Percentiles rank a stretch among this genome's conserved stretches.
These are phyloP conservation scores for Pantelozetes paolii DNA, from an alignment of 2,888 invertebrate genomes.

Conservation along the genomic window DNA sequence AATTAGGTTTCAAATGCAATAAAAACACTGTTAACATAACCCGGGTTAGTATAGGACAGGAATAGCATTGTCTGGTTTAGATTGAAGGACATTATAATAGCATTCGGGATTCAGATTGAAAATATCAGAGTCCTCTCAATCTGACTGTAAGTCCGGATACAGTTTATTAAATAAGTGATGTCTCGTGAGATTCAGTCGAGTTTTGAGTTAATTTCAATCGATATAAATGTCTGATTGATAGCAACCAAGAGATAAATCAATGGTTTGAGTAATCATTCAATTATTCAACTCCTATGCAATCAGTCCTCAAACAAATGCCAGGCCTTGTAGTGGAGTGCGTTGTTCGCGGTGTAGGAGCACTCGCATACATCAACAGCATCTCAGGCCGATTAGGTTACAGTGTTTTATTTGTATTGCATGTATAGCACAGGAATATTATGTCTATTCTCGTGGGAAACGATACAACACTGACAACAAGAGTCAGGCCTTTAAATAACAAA, in stretches of 20 bases:
- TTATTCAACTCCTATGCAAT: slow-evolving; percentile 4
- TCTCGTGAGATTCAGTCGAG: slow-evolving; percentile 20
- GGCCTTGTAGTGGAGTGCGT: not conserved
- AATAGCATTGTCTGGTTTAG: too few relatives aligned
- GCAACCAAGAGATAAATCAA: slow-evolving; percentile 29
- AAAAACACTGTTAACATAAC: too few relatives aligned
- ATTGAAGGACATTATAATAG: too few relatives aligned
- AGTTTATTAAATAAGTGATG: slow-evolving; percentile 28
- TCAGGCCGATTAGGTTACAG: slow-evolving; percentile 15
- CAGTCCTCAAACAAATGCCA: not conserved
- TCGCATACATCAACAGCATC: slow-evolving; percentile 2
- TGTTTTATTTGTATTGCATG: not conserved
- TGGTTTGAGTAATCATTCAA: not conserved
- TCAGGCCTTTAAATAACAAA: not conserved
- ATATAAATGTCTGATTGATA: slow-evolving; percentile 3
- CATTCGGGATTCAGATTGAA: too few relatives aligned
- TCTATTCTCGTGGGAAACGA: slow-evolving; percentile 12
- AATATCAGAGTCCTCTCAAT: not conserved
- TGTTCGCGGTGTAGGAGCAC: not conserved
- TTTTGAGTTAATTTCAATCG: slow-evolving; percentile 16
- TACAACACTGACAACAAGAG: slow-evolving; percentile 5
- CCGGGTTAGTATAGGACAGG: too few relatives aligned
- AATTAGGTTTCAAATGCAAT: too few relatives aligned
- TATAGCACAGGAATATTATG: slow-evolving; percentile 1
- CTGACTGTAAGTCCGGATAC: not conserved